A percentile compares a stretch with the other conserved stretches of the same genome.
These are phyloP conservation scores for Drosophila neotestacea DNA, from an alignment of 2,888 invertebrate species.

Conservation along the genomic window DNA sequence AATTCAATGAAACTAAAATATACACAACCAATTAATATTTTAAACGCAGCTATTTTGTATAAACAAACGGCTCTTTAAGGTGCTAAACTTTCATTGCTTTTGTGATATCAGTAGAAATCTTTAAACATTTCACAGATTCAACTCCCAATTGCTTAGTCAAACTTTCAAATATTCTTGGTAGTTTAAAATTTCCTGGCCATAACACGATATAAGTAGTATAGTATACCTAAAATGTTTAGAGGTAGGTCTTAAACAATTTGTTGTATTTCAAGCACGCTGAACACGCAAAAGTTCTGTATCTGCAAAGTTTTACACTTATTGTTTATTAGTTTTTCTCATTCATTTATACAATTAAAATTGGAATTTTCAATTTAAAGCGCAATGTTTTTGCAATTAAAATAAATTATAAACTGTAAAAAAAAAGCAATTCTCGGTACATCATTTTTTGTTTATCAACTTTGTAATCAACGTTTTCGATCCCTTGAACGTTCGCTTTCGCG, in stretches of 20 bases:
- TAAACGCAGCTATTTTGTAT: background rate
- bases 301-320: slow-evolving; percentile 47
- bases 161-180: background rate
- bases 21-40: background rate
- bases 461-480: slow-evolving; percentile 81
- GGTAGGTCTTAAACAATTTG: background rate
- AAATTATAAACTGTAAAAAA: slow-evolving; percentile 28
- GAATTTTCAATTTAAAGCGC: slow-evolving; percentile 25
- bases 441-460: background rate
- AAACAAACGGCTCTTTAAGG: background rate
- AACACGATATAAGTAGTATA: background rate
- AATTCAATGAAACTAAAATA: background rate
- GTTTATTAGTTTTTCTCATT: slow-evolving; percentile 27
- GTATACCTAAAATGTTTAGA: background rate
- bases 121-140: background rate
- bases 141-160: background rate
- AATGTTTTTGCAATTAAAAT: slow-evolving; percentile 23
- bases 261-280: background rate
- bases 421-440: slow-evolving; percentile 22
- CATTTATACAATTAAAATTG: slow-evolving; percentile 34
- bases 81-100: background rate
- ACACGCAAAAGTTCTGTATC: background rate
- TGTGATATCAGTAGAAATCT: slow-evolving; percentile 4
- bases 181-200: background rate
- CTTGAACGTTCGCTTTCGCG: slow-evolving; percentile 81